phyloP scores from a whole-genome alignment of 2,797 vertebrate genomes.

The Premnoplex brunnescens region DNA sequence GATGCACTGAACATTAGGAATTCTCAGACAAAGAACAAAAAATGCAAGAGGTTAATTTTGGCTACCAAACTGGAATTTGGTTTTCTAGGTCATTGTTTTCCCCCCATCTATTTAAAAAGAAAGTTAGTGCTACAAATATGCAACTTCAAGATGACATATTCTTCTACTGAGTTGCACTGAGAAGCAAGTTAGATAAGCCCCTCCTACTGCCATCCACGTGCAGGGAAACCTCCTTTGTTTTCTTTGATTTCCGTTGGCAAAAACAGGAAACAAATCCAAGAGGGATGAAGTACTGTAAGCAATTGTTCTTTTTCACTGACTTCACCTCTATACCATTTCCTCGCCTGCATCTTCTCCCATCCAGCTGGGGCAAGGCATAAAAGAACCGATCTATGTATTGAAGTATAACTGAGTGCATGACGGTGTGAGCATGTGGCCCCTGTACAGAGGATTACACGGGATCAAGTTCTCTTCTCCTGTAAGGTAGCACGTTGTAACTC shows the following conservation, averaged over 20 bases:
- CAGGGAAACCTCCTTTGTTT: slow-evolving; percentile 65
- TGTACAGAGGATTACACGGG: slow-evolving; percentile 76
- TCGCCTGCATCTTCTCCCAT: slow-evolving; percentile 71
- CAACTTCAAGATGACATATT: slow-evolving; percentile 74
- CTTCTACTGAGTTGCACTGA: slow-evolving; percentile 75
- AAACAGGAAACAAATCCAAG: slow-evolving; percentile 70
- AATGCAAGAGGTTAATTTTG: slow-evolving; percentile 80
- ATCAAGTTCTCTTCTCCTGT: slow-evolving; percentile 75
- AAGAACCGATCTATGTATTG: slow-evolving; percentile 76
- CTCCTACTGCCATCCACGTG: slow-evolving; percentile 71
- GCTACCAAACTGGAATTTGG: slow-evolving; percentile 85
- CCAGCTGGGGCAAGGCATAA: slow-evolving; percentile 81
- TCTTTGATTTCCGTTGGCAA: slow-evolving; percentile 75
- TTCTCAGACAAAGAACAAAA: slow-evolving; percentile 79
- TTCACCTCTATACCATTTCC: slow-evolving; percentile 59
- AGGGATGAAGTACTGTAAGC: slow-evolving; percentile 52
- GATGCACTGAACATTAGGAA: slow-evolving; percentile 71
- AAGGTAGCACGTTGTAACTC: slow-evolving; percentile 67
- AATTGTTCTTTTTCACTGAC: slow-evolving; percentile 74
- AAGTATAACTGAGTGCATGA: slow-evolving; percentile 79
- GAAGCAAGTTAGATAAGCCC: slow-evolving; percentile 78
- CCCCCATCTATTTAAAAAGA: slow-evolving; percentile 77
- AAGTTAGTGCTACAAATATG: slow-evolving; percentile 84
- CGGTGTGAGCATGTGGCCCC: slow-evolving; percentile 73
- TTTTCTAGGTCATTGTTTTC: slow-evolving; percentile 81